Evolutionary conservation across 2,113 vertebrate species (phyloP).

Genomic region (Gnathonemus longibarbis): DNA sequence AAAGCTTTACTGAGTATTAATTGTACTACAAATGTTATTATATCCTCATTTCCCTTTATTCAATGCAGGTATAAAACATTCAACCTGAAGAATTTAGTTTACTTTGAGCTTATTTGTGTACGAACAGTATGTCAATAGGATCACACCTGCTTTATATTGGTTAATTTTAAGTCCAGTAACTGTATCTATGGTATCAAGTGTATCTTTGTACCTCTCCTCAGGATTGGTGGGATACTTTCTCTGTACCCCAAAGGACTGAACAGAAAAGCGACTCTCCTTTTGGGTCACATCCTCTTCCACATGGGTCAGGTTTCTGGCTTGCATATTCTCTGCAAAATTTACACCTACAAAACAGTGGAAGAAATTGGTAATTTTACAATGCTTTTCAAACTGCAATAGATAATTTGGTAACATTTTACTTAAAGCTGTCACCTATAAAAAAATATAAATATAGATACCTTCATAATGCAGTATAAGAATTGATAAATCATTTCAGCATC

Average conservation of each 20-base stretch:
- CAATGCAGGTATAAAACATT: background rate
- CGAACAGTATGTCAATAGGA: background rate
- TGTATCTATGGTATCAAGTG: background rate
- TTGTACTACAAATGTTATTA: background rate
- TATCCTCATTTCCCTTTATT: background rate
- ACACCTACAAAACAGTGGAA: conserved; percentile 6
- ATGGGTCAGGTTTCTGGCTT: conserved; percentile 28
- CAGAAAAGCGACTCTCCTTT: conserved; percentile 21
- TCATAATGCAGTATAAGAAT: background rate
- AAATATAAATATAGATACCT: background rate
- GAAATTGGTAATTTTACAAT: background rate
- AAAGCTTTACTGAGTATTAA: background rate
- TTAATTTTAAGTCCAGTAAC: background rate
- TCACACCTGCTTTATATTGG: background rate
- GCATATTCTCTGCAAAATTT: conserved; percentile 1
- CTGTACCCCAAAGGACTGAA: conserved; percentile 32
- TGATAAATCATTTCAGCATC: too few relatives aligned
- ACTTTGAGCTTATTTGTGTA: background rate
- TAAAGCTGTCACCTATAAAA: background rate
- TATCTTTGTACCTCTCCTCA: conserved; percentile 45
- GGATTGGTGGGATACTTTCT: conserved; percentile 16
- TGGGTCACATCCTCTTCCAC: conserved; percentile 39
- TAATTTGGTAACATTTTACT: background rate
- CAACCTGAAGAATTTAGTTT: background rate
- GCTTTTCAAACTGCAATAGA: background rate